Base-by-base conservation (phyloP, 2,888 invertebrate genomes). In the Pristionchus japonicus region DNA sequence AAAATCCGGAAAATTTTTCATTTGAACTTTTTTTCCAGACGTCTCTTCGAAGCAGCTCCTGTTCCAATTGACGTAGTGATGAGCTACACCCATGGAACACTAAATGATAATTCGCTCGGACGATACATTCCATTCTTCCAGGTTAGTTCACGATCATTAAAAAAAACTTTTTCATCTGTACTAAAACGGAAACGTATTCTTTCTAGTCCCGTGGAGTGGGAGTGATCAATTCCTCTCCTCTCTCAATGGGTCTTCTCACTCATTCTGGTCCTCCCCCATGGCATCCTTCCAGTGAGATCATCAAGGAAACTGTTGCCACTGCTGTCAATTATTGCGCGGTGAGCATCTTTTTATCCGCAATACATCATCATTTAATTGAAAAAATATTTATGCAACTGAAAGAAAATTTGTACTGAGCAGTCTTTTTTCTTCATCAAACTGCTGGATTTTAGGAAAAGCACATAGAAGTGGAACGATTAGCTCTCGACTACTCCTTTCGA, bases 71-170 rank as follows among this genome's bases (percentile, higher is more conserved):
- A 97, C 52, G 96, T 96, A 1, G 95, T 97, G 34, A 95, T 98
- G 31, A 96, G 96, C 0, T 98, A 98, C 94, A 96, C 97, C 9
- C 96, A 97, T 91, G 96, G 96, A 47, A 97, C 97, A 0, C 95
- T 98, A 52, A 95, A 97, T 89, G 98, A 98, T 93, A 96, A 97
- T 88, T 96, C 97, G 0, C 95, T 98, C 7, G 95, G 96, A 88
- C 96, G 97, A 20, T 97, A 96, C 94, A 95, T 97, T 11, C 96
- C 96, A n/a, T 96, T 96, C 94, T 97, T 97, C 92, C 96, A 97
- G 96, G 97, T 97, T 20, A 57, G 40, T 17, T 31, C n/a, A 3
- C 4, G 13, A 49, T 7, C 47, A 47, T 27, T 49, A n/a, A 43
- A 6, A 40, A n/a, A 17, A 80, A n/a, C 31, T 43, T n/a, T n/a